These are phyloP conservation scores for Gambusia yucatana DNA, from an alignment of 2,797 vertebrate genomes.

Conservation along the genomic window DNA sequence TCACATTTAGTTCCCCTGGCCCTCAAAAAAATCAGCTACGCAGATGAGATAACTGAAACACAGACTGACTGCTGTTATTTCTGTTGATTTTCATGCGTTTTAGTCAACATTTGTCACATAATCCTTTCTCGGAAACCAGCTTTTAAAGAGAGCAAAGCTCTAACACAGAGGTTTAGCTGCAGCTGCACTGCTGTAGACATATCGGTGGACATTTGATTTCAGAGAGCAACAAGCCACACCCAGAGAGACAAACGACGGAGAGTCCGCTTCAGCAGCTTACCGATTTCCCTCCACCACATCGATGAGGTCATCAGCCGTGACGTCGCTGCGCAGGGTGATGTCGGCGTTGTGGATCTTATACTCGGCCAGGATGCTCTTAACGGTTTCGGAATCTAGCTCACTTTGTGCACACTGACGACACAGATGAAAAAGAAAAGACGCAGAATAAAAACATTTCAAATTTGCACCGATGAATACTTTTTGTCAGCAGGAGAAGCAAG, in stretches of 20 bases:
- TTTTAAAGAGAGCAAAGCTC: not conserved
- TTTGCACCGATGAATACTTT: not conserved
- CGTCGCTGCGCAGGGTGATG: constrained; percentile 93
- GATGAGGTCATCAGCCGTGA: constrained; percentile 96
- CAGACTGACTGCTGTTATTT: no score
- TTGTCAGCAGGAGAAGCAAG: not conserved
- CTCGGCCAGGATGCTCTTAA: constrained; percentile 95
- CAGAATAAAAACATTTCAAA: not conserved
- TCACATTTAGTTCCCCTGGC: not conserved
- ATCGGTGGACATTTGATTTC: constrained; percentile 15
- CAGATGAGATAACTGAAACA: not conserved
- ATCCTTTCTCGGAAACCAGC: not conserved
- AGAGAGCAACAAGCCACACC: constrained; percentile 55
- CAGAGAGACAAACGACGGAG: constrained; percentile 35
- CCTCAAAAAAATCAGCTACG: not conserved
- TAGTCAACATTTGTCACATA: not conserved
- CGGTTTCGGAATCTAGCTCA: constrained; percentile 92
- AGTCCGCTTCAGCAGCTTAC: constrained; percentile 74
- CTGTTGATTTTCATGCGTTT: not conserved
- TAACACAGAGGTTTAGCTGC: constrained; percentile 1
- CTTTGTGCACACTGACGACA: constrained; percentile 88
- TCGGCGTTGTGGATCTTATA: constrained; percentile 99
- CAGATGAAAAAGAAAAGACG: not conserved
- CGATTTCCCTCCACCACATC: constrained; percentile 99
- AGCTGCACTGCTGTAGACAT: constrained; percentile 33